phyloP scores from a whole-genome alignment of 2,888 invertebrate species.

The Prosopocoilus inquinatus region DNA sequence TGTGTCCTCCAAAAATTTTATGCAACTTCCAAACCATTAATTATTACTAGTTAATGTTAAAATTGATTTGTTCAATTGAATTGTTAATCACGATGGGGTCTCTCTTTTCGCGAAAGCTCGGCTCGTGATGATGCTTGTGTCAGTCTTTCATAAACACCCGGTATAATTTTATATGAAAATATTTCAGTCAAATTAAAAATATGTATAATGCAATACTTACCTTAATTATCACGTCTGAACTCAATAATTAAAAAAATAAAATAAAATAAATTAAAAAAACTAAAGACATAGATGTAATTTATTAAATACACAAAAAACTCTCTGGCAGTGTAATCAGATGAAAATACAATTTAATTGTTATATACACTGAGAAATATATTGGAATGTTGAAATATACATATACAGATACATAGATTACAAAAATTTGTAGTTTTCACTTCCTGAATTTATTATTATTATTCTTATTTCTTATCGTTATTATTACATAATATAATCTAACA shows the following conservation, averaged over 20 bases:
- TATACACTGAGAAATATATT: constrained; percentile 48
- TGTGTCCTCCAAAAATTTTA: no score
- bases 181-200: no score
- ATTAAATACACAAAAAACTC: constrained; percentile 44
- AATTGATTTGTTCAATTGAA: no score
- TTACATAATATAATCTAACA: constrained; percentile 28
- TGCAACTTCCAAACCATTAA: no score
- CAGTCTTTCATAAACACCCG: no score
- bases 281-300: constrained; percentile 34
- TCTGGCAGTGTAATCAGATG: constrained; percentile 50
- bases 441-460: constrained; percentile 19
- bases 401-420: constrained; percentile 44
- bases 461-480: constrained; percentile 10
- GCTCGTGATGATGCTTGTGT: no score
- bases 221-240: neutral
- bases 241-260: neutral
- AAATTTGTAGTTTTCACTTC: constrained; percentile 25
- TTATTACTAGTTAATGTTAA: no score
- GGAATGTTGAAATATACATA: constrained; percentile 48
- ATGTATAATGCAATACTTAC: neutral
- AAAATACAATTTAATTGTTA: constrained; percentile 45
- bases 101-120: no score
- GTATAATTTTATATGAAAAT: no score
- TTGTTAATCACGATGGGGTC: no score
- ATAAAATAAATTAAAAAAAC: neutral